Conservation (phyloP, 1,140 invertebrate genomes). For the Watersipora subatra region DNA sequence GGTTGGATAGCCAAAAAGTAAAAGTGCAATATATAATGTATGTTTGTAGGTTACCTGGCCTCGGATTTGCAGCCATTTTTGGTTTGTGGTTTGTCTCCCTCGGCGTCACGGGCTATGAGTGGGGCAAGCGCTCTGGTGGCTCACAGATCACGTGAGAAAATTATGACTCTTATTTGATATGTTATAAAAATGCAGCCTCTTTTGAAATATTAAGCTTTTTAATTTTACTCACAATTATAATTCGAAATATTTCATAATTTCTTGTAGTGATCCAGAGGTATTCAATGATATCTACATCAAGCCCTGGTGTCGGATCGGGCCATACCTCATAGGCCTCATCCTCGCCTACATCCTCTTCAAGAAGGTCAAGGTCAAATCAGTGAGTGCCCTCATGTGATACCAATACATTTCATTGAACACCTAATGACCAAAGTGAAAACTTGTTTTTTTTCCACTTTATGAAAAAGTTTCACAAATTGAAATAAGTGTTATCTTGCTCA, state of each 20-base stretch:
- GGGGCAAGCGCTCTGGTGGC: background rate
- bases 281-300: constrained; percentile 64
- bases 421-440: background rate
- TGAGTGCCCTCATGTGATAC: background rate
- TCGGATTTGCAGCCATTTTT: background rate
- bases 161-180: too few relatives aligned
- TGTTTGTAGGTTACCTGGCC: background rate
- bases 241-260: too few relatives aligned
- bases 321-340: constrained; percentile 44
- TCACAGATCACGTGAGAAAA: too few relatives aligned
- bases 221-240: too few relatives aligned
- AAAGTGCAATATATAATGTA: too few relatives aligned
- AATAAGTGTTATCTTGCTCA: background rate
- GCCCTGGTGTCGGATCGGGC: constrained; percentile 44
- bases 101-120: background rate
- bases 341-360: constrained; percentile 38
- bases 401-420: background rate
- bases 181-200: too few relatives aligned
- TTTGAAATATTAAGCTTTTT: too few relatives aligned
- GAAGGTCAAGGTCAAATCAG: background rate
- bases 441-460: background rate
- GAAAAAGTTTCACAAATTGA: background rate
- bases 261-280: constrained; percentile 14
- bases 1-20: too few relatives aligned
- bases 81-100: background rate